Evolutionary conservation across 2,888 invertebrate species (phyloP).

Genomic region (Tetheella fluctuosa): DNA sequence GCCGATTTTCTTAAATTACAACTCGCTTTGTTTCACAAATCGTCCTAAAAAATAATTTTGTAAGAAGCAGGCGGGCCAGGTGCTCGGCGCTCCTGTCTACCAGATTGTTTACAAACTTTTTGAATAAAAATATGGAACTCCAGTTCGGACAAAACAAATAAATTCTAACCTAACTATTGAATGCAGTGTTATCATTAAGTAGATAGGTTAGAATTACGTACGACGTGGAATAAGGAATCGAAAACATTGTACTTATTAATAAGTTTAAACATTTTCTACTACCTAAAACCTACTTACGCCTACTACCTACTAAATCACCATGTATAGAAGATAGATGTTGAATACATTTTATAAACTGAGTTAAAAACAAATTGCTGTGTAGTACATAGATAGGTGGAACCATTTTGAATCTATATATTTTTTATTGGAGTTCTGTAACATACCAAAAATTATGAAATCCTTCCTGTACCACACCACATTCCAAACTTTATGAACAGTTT

Average conservation of each 20-base stretch:
- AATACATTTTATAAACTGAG: background rate
- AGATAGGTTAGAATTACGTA: too few species aligned
- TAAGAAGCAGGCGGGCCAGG: constrained; percentile 45
- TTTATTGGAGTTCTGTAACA: background rate
- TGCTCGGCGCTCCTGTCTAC: constrained; percentile 37
- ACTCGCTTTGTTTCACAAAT: constrained; percentile 83
- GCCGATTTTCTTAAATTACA: constrained; percentile 81
- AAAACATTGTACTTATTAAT: background rate
- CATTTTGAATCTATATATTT: too few species aligned
- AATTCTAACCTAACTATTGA: constrained; percentile 35
- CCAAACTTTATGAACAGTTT: constrained; percentile 28
- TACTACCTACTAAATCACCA: too few species aligned
- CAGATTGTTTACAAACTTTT: constrained; percentile 45
- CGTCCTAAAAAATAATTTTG: constrained; percentile 78
- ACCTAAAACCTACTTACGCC: too few species aligned
- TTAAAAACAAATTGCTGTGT: background rate
- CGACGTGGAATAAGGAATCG: constrained; percentile 29
- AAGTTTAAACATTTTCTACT: background rate
- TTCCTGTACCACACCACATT: background rate
- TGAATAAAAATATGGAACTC: constrained; percentile 50
- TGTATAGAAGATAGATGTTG: too few species aligned
- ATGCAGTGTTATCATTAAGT: constrained; percentile 25
- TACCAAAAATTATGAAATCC: too few species aligned
- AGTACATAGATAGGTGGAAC: too few species aligned
- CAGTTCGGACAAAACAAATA: constrained; percentile 37